These are phyloP conservation scores for Achroia grisella DNA, from an alignment of 1,140 invertebrate species.

Conservation along the genomic window DNA sequence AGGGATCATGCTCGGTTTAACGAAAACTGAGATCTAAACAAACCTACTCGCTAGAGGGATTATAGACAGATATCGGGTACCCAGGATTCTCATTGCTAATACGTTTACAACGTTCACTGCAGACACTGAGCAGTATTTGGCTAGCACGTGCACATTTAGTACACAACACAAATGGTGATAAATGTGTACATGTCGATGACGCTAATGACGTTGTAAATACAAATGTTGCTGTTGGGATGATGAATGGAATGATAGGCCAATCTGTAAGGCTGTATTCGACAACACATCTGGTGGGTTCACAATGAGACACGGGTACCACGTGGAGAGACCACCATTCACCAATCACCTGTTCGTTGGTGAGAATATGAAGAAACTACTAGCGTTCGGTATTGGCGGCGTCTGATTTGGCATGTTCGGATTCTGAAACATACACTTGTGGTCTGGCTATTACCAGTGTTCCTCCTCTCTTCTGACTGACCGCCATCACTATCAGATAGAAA, in stretches of 20 bases:
- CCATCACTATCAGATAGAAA: conserved; percentile 64
- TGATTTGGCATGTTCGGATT: conserved; percentile 90
- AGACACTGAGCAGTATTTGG: not conserved
- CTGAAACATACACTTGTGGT: conserved; percentile 93
- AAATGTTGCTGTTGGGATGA: conserved; percentile 3
- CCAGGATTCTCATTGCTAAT: conserved; percentile 61
- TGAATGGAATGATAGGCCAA: conserved; percentile 22
- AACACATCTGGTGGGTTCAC: conserved; percentile 43
- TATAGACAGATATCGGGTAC: conserved; percentile 38
- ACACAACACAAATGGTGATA: conserved; percentile 9
- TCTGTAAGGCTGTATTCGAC: conserved; percentile 19
- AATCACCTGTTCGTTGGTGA: conserved; percentile 93
- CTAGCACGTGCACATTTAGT: conserved; percentile 25
- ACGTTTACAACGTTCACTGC: conserved; percentile 11
- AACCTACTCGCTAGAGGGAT: conserved; percentile 46
- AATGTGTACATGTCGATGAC: conserved; percentile 20
- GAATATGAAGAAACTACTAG: conserved; percentile 97
- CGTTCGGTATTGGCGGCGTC: conserved; percentile 95
- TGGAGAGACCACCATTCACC: conserved; percentile 25
- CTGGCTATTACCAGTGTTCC: conserved; percentile 80
- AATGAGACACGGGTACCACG: conserved; percentile 64
- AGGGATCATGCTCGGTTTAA: conserved; percentile 10
- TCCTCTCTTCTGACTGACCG: conserved; percentile 74
- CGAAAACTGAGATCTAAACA: conserved; percentile 17
- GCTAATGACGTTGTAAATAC: conserved; percentile 20